Conservation (phyloP, 2,113 vertebrate genomes). For the Lepus americanus region DNA sequence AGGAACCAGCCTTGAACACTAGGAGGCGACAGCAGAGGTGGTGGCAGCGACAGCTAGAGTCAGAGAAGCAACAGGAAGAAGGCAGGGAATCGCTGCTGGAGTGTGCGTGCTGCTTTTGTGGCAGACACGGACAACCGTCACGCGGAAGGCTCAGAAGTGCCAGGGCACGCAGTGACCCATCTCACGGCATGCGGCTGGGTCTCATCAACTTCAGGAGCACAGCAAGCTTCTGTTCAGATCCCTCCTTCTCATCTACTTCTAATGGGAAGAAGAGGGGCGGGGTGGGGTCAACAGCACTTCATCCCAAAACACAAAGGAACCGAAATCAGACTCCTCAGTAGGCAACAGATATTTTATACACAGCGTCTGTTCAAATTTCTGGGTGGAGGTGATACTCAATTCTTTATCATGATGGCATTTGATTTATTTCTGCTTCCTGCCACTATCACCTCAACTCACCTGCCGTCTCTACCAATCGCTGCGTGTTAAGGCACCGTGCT, state of each 20-base stretch:
- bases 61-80: not conserved
- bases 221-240: not conserved
- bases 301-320: not conserved
- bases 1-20: not conserved
- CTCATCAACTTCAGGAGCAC: not conserved
- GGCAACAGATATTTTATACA: not conserved
- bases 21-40: not conserved
- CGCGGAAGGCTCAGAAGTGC: not conserved
- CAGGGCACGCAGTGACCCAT: not conserved
- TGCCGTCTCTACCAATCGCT: not conserved
- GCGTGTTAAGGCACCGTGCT: not conserved
- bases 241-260: not conserved
- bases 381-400: not conserved
- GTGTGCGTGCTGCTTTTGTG: not conserved
- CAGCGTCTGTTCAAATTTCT: not conserved
- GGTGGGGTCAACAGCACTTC: not conserved
- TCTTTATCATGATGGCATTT: not conserved
- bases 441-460: not conserved
- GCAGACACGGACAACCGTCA: not conserved
- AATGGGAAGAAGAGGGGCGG: rapidly evolving
- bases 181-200: not conserved
- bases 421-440: not conserved
- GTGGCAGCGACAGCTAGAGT: not conserved
- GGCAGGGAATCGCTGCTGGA: not conserved
- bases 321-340: not conserved